Percentiles rank a stretch among this genome's conserved stretches.
Evolutionary conservation across 1,140 invertebrate genomes (phyloP).

Genomic region (Drosophila serrata): DNA sequence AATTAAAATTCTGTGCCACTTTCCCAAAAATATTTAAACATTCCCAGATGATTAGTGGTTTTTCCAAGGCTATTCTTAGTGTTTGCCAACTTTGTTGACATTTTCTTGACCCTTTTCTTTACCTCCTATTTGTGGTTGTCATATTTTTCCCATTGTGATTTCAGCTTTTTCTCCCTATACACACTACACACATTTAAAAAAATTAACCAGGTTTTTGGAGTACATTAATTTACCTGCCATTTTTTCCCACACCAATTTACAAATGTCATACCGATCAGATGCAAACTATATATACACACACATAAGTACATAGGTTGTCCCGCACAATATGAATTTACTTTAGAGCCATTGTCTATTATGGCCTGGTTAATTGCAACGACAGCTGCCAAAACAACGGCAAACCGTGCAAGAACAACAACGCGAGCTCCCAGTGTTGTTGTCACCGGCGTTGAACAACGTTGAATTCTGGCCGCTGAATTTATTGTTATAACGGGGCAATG

Average conservation of each 20-base stretch:
- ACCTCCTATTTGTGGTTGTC: background rate
- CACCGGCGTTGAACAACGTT: constrained; percentile 43
- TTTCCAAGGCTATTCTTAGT: background rate
- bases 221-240: constrained; percentile 20
- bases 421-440: constrained; percentile 49
- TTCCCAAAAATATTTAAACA: no score
- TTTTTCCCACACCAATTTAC: constrained; percentile 44
- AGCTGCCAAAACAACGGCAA: constrained; percentile 80
- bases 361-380: constrained; percentile 81
- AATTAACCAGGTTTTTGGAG: background rate
- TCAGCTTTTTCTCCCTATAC: background rate
- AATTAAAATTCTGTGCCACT: no score
- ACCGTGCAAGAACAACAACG: constrained; percentile 73
- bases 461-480: constrained; percentile 62
- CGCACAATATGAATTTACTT: constrained; percentile 70
- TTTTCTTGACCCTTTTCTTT: background rate
- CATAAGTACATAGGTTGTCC: constrained; percentile 4
- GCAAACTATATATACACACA: constrained; percentile 5
- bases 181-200: background rate
- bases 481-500: constrained; percentile 82
- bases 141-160: constrained; percentile 30
- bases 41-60: background rate
- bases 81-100: constrained; percentile 3
- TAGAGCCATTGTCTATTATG: constrained; percentile 75
- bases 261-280: constrained; percentile 23